phyloP scores from a whole-genome alignment of 2,797 vertebrate genomes.

The Kryptolebias ocellatus region DNA sequence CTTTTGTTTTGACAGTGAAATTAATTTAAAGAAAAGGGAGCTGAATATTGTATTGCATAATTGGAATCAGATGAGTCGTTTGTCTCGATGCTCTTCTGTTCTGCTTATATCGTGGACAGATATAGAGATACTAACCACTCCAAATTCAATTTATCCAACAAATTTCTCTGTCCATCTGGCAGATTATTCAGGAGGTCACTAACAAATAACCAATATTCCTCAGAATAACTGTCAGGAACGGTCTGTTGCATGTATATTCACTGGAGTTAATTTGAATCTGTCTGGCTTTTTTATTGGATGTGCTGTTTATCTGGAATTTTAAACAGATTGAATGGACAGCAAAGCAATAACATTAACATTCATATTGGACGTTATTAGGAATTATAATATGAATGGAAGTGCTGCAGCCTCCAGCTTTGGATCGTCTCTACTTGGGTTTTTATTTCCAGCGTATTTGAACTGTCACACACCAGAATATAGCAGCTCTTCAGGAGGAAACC shows the following conservation, averaged over 20 bases:
- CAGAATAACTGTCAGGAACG: constrained; percentile 1
- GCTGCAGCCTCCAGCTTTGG: constrained; percentile 30
- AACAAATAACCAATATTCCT: constrained; percentile 5
- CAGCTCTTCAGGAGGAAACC: constrained; percentile 11
- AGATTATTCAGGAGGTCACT: neutral
- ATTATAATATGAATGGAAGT: constrained; percentile 33
- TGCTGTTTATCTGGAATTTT: constrained; percentile 52
- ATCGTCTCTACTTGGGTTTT: constrained; percentile 27
- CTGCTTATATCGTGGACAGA: neutral
- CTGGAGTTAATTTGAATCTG: constrained; percentile 43
- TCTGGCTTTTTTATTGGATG: constrained; percentile 51
- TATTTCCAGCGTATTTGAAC: constrained; percentile 34
- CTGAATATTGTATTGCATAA: constrained; percentile 10
- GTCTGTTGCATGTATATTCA: constrained; percentile 3
- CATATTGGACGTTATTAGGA: constrained; percentile 32
- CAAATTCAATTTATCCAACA: neutral
- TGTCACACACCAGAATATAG: constrained; percentile 25
- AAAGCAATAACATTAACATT: constrained; percentile 50
- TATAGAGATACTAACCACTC: neutral
- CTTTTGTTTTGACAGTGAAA: constrained; percentile 45
- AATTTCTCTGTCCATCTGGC: neutral
- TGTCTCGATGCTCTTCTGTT: constrained; percentile 9
- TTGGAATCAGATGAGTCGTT: constrained; percentile 11
- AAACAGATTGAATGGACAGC: constrained; percentile 37
- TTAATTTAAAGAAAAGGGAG: constrained; percentile 42